Percentiles rank a stretch among this genome's conserved stretches.
These are phyloP conservation scores for Taenaris catops DNA, from an alignment of 2,888 invertebrate genomes.

Conservation along the genomic window DNA sequence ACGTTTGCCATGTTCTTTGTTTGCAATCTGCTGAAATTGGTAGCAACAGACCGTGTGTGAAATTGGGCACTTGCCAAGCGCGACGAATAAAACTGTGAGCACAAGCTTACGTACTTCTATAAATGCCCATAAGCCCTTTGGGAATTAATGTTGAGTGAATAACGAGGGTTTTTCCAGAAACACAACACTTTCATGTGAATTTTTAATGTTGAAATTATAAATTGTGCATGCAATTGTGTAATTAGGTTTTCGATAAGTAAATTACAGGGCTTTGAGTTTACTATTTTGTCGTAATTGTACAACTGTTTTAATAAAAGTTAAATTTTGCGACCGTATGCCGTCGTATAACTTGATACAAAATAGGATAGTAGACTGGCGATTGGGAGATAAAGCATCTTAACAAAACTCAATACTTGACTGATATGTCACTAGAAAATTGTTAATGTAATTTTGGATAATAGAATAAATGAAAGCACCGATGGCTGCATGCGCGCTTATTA, in stretches of 20 bases:
- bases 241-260: too few relatives aligned
- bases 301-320: too few relatives aligned
- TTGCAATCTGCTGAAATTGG: constrained; percentile 37
- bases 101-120: constrained; percentile 13
- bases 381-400: too few relatives aligned
- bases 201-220: constrained; percentile 15
- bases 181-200: constrained; percentile 19
- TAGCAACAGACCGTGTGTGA: constrained; percentile 41
- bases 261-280: constrained; percentile 8
- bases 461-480: too few relatives aligned
- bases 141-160: constrained; percentile 23
- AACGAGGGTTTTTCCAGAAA: constrained; percentile 23
- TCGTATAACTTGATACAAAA: too few relatives aligned
- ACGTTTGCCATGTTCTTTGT: constrained; percentile 40
- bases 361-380: too few relatives aligned
- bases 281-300: too few relatives aligned
- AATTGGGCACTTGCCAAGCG: constrained; percentile 39
- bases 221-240: constrained; percentile 20
- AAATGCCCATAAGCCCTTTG: constrained; percentile 28
- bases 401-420: too few relatives aligned
- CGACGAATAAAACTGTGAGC: constrained; percentile 15
- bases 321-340: too few relatives aligned
- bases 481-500: too few relatives aligned
- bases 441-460: too few relatives aligned
- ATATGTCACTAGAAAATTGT: too few relatives aligned